phyloP scores from a whole-genome alignment of 2,113 vertebrate species.

The Peucedramus taeniatus region DNA sequence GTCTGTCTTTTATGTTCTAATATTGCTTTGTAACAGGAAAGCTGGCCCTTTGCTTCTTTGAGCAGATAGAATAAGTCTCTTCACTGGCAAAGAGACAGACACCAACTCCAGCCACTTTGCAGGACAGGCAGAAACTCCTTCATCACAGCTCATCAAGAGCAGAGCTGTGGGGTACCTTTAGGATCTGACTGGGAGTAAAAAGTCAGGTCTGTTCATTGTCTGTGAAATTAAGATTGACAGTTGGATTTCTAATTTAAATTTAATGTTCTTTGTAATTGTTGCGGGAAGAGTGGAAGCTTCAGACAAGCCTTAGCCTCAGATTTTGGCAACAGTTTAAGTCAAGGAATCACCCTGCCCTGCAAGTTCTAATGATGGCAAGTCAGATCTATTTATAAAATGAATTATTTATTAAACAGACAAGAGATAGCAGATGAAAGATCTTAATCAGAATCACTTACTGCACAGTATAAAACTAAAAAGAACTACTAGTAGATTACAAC shows the following conservation, averaged over 20 bases:
- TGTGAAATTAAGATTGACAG: background rate
- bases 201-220: background rate
- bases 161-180: background rate
- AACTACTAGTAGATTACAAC: background rate
- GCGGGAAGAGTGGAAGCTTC: background rate
- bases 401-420: background rate
- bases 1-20: constrained; percentile 34
- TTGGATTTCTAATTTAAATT: background rate
- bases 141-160: background rate
- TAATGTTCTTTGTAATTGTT: background rate
- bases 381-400: background rate
- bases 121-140: background rate
- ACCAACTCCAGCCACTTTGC: background rate
- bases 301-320: background rate
- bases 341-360: background rate
- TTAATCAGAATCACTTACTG: background rate
- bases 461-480: background rate
- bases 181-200: background rate
- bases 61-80: background rate
- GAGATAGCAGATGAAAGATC: background rate
- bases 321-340: background rate
- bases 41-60: background rate
- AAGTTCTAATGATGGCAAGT: background rate
- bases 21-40: background rate
- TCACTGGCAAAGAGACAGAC: background rate